phyloP scores from a whole-genome alignment of 1,140 invertebrate genomes.

The Zaprionus africanus region DNA sequence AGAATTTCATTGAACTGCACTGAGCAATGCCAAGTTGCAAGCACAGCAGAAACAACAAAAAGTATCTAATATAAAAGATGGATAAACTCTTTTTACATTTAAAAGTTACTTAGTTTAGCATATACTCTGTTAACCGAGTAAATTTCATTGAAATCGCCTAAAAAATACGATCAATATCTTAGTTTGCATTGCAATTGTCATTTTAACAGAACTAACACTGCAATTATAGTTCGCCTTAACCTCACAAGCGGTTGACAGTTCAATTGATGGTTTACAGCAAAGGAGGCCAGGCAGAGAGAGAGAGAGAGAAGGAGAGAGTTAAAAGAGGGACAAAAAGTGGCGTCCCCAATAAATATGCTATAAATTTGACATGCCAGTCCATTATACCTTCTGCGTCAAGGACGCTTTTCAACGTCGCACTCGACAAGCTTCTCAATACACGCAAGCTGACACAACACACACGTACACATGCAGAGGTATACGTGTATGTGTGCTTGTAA shows the following conservation, averaged over 20 bases:
- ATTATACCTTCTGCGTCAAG: slow-evolving; percentile 5
- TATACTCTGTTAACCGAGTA: no score
- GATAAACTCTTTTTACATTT: no score
- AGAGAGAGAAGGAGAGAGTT: no score
- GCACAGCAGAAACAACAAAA: no score
- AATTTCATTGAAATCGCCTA: background rate
- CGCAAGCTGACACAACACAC: slow-evolving; percentile 6
- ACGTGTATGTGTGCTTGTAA: slow-evolving; percentile 50
- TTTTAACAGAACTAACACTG: background rate
- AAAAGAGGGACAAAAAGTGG: background rate
- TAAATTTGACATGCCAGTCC: slow-evolving; percentile 11
- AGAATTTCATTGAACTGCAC: background rate
- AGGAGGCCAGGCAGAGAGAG: background rate
- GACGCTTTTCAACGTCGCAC: slow-evolving; percentile 4
- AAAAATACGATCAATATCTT: background rate
- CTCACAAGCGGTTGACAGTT: slow-evolving; percentile 1
- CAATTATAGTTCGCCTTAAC: background rate
- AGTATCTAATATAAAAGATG: no score
- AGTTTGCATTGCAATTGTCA: background rate
- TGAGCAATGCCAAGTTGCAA: background rate
- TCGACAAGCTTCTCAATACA: slow-evolving; percentile 32
- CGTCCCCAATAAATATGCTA: slow-evolving; percentile 29
- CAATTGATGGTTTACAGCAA: background rate
- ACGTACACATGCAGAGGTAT: background rate
- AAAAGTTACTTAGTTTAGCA: background rate